phyloP scores from a whole-genome alignment of 2,797 vertebrate genomes.

The Tapera naevia region DNA sequence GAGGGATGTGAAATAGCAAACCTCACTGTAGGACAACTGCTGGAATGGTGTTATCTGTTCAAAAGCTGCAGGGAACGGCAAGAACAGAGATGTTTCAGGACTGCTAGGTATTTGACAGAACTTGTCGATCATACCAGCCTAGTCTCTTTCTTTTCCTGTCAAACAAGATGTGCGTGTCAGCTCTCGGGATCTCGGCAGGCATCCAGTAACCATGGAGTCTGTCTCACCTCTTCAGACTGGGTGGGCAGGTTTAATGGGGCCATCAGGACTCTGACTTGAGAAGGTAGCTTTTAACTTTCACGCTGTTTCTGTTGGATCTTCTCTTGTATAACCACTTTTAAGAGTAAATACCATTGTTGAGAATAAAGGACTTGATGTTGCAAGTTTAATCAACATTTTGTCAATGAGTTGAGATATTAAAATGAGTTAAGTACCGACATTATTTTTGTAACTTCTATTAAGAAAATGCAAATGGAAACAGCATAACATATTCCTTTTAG shows the following conservation, averaged over 20 bases:
- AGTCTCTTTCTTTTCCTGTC: neutral
- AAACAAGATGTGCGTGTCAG: neutral
- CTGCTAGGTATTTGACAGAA: neutral
- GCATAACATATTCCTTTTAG: neutral
- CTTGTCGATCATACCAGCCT: neutral
- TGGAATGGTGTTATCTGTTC: neutral
- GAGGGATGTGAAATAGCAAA: neutral
- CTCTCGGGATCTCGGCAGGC: neutral
- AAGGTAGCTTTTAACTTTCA: neutral
- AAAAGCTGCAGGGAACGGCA: neutral
- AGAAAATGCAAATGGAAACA: neutral
- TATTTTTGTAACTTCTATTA: neutral
- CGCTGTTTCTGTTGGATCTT: neutral
- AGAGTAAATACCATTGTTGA: neutral
- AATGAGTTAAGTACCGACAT: neutral
- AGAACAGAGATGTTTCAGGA: neutral
- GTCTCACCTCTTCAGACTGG: neutral
- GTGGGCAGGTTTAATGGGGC: neutral
- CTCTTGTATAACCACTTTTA: neutral
- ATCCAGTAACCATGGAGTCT: neutral
- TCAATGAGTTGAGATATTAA: neutral
- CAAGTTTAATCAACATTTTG: neutral
- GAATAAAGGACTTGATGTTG: neutral
- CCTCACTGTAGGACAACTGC: neutral
- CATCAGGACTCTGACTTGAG: neutral